Evolutionary conservation across 2,888 invertebrate genomes (phyloP).

Genomic region (Papilio gigon): DNA sequence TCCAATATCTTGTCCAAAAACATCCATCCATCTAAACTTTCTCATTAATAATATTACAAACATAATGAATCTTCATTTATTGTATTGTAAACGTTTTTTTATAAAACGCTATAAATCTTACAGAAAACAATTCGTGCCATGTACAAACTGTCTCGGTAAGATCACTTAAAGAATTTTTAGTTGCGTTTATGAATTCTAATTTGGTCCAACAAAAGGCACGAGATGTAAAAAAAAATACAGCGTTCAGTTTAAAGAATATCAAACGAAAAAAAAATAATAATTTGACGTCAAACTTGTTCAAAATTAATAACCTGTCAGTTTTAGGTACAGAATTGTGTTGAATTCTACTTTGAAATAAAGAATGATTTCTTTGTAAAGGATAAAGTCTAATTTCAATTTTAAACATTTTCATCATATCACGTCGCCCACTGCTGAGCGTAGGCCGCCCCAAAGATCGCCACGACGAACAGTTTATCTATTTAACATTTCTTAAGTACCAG

Average conservation of each 20-base stretch:
- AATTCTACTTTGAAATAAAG: background rate
- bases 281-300: conserved; percentile 9
- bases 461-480: too few relatives aligned
- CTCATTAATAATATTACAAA: too few relatives aligned
- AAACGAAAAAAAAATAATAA: conserved; percentile 15
- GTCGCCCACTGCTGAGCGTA: too few relatives aligned
- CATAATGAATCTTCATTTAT: conserved; percentile 32
- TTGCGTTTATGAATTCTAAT: conserved; percentile 39
- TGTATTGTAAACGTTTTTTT: conserved; percentile 35
- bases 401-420: too few relatives aligned
- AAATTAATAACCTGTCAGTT: conserved; percentile 24
- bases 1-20: too few relatives aligned
- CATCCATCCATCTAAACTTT: too few relatives aligned
- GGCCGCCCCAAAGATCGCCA: too few relatives aligned
- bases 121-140: conserved; percentile 38
- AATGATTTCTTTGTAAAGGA: conserved; percentile 1
- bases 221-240: conserved; percentile 22
- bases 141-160: conserved; percentile 39
- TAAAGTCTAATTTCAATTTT: too few relatives aligned
- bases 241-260: background rate
- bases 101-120: conserved; percentile 36
- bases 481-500: too few relatives aligned
- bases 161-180: conserved; percentile 40
- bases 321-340: background rate
- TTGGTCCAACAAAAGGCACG: conserved; percentile 16